Evolutionary conservation across 2,888 invertebrate species (phyloP).

Genomic region (Meteorus cinctellus): DNA sequence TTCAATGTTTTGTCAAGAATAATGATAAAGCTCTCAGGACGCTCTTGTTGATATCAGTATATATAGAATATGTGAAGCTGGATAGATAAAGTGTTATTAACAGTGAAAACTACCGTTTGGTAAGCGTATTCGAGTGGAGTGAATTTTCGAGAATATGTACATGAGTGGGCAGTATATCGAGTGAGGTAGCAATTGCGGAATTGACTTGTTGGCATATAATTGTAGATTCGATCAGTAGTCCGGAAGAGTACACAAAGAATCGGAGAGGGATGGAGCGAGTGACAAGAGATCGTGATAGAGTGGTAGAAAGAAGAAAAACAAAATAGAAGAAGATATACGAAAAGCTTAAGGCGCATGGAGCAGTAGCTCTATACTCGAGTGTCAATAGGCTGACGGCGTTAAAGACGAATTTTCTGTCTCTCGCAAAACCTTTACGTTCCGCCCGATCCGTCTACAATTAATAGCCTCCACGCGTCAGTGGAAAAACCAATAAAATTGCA

Average conservation of each 20-base stretch:
- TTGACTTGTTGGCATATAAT: neutral
- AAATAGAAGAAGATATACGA: neutral
- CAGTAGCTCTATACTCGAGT: slow-evolving; percentile 11
- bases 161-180: no score
- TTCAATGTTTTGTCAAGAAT: no score
- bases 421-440: slow-evolving; percentile 33
- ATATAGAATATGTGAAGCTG: neutral
- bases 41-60: no score
- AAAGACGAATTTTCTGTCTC: slow-evolving; percentile 37
- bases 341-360: neutral
- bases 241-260: no score
- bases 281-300: neutral
- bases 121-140: no score
- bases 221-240: neutral
- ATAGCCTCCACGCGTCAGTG: slow-evolving; percentile 32
- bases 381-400: slow-evolving; percentile 24
- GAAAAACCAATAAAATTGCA: slow-evolving; percentile 42
- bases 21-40: no score
- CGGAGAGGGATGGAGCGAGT: neutral
- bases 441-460: slow-evolving; percentile 46
- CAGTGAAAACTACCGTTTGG: no score
- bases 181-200: no score
- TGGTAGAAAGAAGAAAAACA: neutral
- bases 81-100: neutral
- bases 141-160: no score